Evolutionary conservation across 2,888 invertebrate species (phyloP), one percentile per base, ranked within the genome.

Genomic region (Coleophora flavipennella): DNA sequence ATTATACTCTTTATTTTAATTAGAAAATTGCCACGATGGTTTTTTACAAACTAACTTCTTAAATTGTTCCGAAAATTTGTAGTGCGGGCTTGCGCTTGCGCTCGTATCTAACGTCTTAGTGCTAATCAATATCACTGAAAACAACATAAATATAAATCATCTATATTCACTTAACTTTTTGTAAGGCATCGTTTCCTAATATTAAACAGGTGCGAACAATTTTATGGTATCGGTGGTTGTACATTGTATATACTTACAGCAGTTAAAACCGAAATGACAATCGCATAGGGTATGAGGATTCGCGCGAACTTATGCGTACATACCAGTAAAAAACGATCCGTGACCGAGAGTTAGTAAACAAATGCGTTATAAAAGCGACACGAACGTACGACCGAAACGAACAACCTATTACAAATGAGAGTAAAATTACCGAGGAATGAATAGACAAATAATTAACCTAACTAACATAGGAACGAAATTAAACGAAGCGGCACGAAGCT

Each of bases 31-130:
- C 83, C 80, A 71, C 77, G 65, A 61, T 75, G 74, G 64, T 73
- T 68, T 57, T 79, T 84, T 83, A 83, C 77, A 80, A 81, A 83
- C 83, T 83, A 83, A 83, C 71, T 80, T 78, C 74, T 77, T 79
- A 77, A 68, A 78, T 81, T 79, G 83, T 80, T 81, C 83, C 80
- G 66, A 75, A 74, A 62, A 61, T 75, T 72, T 72, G 70, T 69
- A 64, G 67, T 65, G 62, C 52, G 62, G 73, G 70, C 55, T 62
- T 50, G 65, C 68, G 73, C 71, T 73, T 72, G 53, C 68, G 73
- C 71, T 73, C 73, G 53, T 58, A 58, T 61, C 69, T 64, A 62
- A 66, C 68, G 63, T 63, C 73, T 68, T 71, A 76, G 71, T 67
- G 71, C 77, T 75, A 71, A 71, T 29, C 60, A 62, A 69, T 79